A percentile compares a stretch with the other conserved stretches of the same genome.
Conservation (phyloP, 2,113 vertebrate genomes). For the Perognathus longimembris region DNA sequence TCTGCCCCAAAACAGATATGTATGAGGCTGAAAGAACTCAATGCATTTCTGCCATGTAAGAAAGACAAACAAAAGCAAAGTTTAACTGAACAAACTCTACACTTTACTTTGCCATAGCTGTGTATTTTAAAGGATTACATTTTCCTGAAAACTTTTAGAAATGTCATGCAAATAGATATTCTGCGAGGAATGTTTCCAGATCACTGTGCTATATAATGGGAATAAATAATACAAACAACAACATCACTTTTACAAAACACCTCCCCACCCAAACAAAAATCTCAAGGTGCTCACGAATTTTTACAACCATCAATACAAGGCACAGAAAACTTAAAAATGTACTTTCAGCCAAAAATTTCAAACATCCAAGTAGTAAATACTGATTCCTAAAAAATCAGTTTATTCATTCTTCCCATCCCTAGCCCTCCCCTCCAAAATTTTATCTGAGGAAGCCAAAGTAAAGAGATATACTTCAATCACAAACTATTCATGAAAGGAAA, state of each 20-base stretch:
- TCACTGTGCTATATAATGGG: slow-evolving; percentile 59
- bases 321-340: slow-evolving; percentile 67
- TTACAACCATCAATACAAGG: slow-evolving; percentile 79
- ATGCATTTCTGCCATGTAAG: slow-evolving; percentile 43
- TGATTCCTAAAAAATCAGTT: slow-evolving; percentile 45
- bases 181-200: slow-evolving; percentile 69
- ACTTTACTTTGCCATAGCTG: slow-evolving; percentile 56
- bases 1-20: slow-evolving; percentile 56
- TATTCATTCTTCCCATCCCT: neutral
- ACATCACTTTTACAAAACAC: slow-evolving; percentile 67
- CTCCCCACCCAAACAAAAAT: slow-evolving; percentile 52
- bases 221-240: slow-evolving; percentile 82
- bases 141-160: slow-evolving; percentile 65
- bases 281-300: slow-evolving; percentile 75
- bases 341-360: slow-evolving; percentile 9
- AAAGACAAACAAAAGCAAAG: slow-evolving; percentile 63
- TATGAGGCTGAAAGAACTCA: slow-evolving; percentile 42
- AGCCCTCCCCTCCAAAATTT: slow-evolving; percentile 23
- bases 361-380: slow-evolving; percentile 51
- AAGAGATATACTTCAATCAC: slow-evolving; percentile 63
- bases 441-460: slow-evolving; percentile 67
- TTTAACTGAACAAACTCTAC: slow-evolving; percentile 57
- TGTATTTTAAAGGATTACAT: slow-evolving; percentile 50
- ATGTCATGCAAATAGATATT: slow-evolving; percentile 73
- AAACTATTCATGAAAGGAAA: slow-evolving; percentile 67